Base-by-base conservation (phyloP, 2,888 invertebrate genomes). In the Orthosia gothica region DNA sequence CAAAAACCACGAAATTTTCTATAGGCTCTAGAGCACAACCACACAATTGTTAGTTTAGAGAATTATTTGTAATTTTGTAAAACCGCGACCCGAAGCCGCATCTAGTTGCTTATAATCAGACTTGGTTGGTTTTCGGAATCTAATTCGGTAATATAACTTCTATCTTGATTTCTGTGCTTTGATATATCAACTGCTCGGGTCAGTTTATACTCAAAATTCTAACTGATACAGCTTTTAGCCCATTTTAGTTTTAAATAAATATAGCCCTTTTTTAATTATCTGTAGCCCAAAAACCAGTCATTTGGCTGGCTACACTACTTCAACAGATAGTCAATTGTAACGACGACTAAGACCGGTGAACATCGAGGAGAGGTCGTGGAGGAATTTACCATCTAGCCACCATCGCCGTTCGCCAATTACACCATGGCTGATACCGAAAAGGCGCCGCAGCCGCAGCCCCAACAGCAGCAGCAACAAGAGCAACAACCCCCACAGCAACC, bases 371-470 rank as follows among this genome's bases (percentile, higher is more conserved):
- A 97, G 97, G 97, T 97, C 97, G 98, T 97, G 97, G 97, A 97
- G 98, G 97, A 97, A 97, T 97, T 97, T 97, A 97, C 97, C 97
- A 97, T 97, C 97, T 97, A 96, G 95, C 96, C 97, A 97, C 97
- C 97, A 97, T 97, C 97, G 97, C 97, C 97, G 97, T 97, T 97
- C 97, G 97, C 97, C 97, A 97, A 97, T 97, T 97, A 97, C 98
- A 98, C 97, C 98, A 99, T 99, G 99, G 99, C 99, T 98, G 99
- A 99, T 98, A 98, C 99, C 97, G 99, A 98, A 97, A 98, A 98
- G 97, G 98, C 98, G 97, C 97, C 98, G 97, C 96, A 97, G 97
- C 95, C 97, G 97, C 97, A 97, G 95, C 96, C 95, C 91, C 96
- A 96, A 92, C 96, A 93, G 90, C 94, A 98, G 97, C 97, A 97